Conservation (phyloP, 2,888 invertebrate genomes). For the Trichopria drosophilae region DNA sequence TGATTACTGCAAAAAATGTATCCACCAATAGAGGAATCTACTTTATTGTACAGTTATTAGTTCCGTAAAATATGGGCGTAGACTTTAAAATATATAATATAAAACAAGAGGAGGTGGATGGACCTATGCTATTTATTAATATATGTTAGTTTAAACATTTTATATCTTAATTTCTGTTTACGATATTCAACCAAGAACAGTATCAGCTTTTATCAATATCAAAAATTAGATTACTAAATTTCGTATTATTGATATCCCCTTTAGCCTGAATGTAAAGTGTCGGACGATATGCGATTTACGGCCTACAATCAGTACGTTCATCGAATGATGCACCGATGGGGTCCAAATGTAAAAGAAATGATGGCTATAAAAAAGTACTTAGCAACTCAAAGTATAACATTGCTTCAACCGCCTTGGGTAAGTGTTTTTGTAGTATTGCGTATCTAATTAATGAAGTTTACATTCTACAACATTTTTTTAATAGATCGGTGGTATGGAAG, state of each 20-base stretch:
- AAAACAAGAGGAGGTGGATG: no score
- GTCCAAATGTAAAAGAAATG: constrained; percentile 81
- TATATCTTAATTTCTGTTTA: constrained; percentile 17
- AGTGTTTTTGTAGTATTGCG: constrained; percentile 30
- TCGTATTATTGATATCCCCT: no score
- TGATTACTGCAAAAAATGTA: no score
- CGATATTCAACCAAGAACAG: not conserved
- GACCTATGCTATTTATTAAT: no score
- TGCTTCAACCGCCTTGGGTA: constrained; percentile 79
- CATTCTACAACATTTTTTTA: constrained; percentile 37
- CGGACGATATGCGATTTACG: constrained; percentile 83
- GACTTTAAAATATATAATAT: no score
- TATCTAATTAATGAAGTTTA: constrained; percentile 5
- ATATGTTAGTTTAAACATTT: constrained; percentile 8
- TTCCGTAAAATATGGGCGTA: no score
- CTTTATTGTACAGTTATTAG: no score
- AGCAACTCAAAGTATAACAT: constrained; percentile 73
- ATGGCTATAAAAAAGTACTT: constrained; percentile 83
- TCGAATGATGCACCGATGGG: constrained; percentile 86
- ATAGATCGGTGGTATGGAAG: constrained; percentile 88
- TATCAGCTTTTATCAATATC: not conserved
- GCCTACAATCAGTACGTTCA: constrained; percentile 89
- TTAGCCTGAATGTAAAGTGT: constrained; percentile 78
- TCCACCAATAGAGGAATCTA: no score
- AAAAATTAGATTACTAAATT: constrained; percentile 11